A percentile compares a stretch with the other conserved stretches of the same genome.
phyloP scores from a whole-genome alignment of 92 coral and sea anemone species.

The Bergia puertoricense region DNA sequence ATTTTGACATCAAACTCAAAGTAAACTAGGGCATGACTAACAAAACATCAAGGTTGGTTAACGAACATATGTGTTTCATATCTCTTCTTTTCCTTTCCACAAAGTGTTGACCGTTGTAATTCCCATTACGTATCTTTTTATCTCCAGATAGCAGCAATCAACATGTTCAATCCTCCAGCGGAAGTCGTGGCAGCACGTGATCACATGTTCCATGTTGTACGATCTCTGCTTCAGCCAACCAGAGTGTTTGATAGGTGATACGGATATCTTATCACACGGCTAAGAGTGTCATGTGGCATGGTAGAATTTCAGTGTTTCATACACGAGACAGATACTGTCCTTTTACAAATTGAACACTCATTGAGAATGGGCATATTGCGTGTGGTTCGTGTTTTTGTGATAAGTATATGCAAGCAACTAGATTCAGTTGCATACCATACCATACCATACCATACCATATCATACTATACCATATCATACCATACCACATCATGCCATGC shows the following conservation, averaged over 20 bases:
- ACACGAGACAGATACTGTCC: too few species aligned
- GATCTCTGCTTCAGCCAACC: constrained; percentile 87
- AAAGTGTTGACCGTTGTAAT: background rate
- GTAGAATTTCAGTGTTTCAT: too few species aligned
- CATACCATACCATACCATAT: too few species aligned
- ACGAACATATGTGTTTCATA: background rate
- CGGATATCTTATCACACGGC: background rate
- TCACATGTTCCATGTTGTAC: constrained; percentile 96
- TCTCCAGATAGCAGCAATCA: constrained; percentile 81
- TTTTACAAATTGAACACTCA: too few species aligned
- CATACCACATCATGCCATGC: too few species aligned
- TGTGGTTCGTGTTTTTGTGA: too few species aligned
- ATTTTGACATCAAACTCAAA: background rate
- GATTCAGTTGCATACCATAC: background rate
- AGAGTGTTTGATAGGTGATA: constrained; percentile 86
- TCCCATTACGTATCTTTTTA: background rate
- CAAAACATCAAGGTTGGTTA: background rate
- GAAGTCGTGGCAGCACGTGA: constrained; percentile 98
- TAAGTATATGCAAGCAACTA: too few species aligned
- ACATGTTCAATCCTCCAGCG: constrained; percentile 91
- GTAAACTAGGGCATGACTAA: background rate
- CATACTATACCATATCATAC: too few species aligned
- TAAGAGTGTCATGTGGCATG: background rate
- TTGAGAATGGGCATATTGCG: too few species aligned
- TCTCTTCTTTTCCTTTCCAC: background rate